These are phyloP conservation scores for Metridium senile DNA, from an alignment of 92 coral and sea anemone species.

Conservation along the genomic window DNA sequence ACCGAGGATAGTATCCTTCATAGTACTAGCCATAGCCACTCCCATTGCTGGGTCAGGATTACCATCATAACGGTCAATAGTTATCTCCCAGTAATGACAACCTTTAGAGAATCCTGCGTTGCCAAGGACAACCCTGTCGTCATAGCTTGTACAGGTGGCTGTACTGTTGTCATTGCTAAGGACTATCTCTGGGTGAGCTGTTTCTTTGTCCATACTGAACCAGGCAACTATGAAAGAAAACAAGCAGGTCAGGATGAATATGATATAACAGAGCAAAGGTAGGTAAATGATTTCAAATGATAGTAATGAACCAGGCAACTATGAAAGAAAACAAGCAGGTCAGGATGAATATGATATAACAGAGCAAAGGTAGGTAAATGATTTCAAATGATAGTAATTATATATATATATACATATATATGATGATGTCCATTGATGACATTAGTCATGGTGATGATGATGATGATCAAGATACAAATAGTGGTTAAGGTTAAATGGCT, in stretches of 20 bases:
- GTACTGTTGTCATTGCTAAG: slow-evolving; percentile 83
- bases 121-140: slow-evolving; percentile 95
- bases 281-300: too few relatives aligned
- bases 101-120: slow-evolving; percentile 95
- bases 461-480: too few relatives aligned
- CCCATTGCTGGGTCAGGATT: slow-evolving; percentile 99
- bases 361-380: too few relatives aligned
- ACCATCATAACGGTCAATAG: slow-evolving; percentile 93
- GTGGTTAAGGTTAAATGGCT: too few relatives aligned
- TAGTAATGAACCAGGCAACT: slow-evolving; percentile 94
- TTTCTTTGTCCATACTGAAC: slow-evolving; percentile 83
- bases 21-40: slow-evolving; percentile 86
- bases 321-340: too few relatives aligned
- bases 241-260: too few relatives aligned
- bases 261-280: background rate
- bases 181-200: slow-evolving; percentile 83
- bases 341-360: background rate
- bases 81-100: slow-evolving; percentile 95
- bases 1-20: slow-evolving; percentile 90
- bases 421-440: too few relatives aligned
- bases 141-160: slow-evolving; percentile 87
- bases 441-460: too few relatives aligned
- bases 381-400: too few relatives aligned
- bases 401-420: too few relatives aligned
- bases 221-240: slow-evolving; percentile 91